Base-by-base conservation (phyloP, 2,113 vertebrate genomes). In the Hippocampus abdominalis region DNA sequence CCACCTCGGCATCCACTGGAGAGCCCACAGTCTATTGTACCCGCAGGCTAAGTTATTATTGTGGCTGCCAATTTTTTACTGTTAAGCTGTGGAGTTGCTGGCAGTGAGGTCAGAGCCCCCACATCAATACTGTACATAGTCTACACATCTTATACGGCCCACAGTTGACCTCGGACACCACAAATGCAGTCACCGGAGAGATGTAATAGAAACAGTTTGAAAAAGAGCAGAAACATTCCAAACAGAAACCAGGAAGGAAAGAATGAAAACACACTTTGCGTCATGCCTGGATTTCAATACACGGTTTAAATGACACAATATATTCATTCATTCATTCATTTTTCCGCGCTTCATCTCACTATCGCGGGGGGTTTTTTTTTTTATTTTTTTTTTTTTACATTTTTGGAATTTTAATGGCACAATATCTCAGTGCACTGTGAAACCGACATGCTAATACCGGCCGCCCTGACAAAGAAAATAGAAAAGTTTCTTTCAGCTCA, bases 111-210 rank as follows among this genome's bases (percentile, higher is more conserved):
- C 48, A 54, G 18, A n/a, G 40, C 39, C 48, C 32, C 29, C 11
- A 39, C 65, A 67, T 51, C 65, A 67, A 67, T 51, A 54, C 48
- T 67, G 65, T 67, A 67, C 48, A 53, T 67, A 67, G 48, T 67
- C 49, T 36, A 67, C 65, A 67, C 65, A 39, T 39, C 48, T 39
- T 25, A 46, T 46, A 25, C 27, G 63, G 23, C 42, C 42, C 57
- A 8, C 57, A 18, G 16, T 60, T 60, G 40, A 64, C 63, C 63
- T 64, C 63, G 4, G 63, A 27, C 23, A 25, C 62, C 62, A 25
- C 12, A 46, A 46, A 42, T 64, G 13, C 4, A 18, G 23, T 64
- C 42, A 5, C n/a, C 4, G 42, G 63, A 64, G 63, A 27, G 40
- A 64, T 44, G n/a, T 15, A 64, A 42, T 23, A 44, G 21, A n/a